A percentile compares a stretch with the other conserved stretches of the same genome.
Conservation (phyloP, 2,113 vertebrate species). For the Columbina picui region DNA sequence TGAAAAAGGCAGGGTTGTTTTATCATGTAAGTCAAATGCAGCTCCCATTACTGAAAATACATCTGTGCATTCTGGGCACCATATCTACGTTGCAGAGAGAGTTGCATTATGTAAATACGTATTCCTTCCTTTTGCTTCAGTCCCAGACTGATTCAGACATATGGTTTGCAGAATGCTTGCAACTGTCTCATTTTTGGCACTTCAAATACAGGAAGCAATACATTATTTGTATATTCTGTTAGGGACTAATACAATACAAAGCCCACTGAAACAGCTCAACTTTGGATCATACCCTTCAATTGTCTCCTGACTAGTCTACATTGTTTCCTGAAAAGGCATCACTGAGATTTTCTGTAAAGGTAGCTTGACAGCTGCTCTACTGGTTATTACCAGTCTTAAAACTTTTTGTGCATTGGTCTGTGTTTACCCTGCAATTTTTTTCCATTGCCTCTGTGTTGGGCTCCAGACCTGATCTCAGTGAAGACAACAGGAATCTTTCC, state of each 20-base stretch:
- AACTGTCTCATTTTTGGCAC: conserved; percentile 64
- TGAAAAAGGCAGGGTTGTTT: background rate
- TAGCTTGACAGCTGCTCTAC: conserved; percentile 44
- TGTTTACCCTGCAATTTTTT: conserved; percentile 12
- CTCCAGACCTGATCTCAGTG: conserved; percentile 36
- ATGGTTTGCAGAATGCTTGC: conserved; percentile 64
- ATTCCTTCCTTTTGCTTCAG: conserved; percentile 29
- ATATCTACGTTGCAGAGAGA: background rate
- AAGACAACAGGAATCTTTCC: conserved; percentile 48
- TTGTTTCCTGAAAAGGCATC: conserved; percentile 60
- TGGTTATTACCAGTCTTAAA: conserved; percentile 17
- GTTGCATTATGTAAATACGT: conserved; percentile 16
- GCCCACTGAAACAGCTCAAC: conserved; percentile 51
- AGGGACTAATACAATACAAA: conserved; percentile 60
- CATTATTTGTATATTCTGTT: conserved; percentile 64
- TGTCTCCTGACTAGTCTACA: conserved; percentile 49
- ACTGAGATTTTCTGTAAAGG: conserved; percentile 9
- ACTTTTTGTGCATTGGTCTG: conserved; percentile 20
- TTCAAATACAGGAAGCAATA: conserved; percentile 69
- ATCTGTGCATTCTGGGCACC: background rate
- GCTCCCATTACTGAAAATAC: background rate
- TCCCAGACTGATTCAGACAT: conserved; percentile 47
- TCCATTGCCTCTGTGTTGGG: background rate
- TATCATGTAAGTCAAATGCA: background rate
- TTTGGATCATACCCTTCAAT: conserved; percentile 59